Percentiles rank a stretch among this genome's conserved stretches.
phyloP scores from a whole-genome alignment of 2,888 invertebrate genomes.

The Aphrophora alni region DNA sequence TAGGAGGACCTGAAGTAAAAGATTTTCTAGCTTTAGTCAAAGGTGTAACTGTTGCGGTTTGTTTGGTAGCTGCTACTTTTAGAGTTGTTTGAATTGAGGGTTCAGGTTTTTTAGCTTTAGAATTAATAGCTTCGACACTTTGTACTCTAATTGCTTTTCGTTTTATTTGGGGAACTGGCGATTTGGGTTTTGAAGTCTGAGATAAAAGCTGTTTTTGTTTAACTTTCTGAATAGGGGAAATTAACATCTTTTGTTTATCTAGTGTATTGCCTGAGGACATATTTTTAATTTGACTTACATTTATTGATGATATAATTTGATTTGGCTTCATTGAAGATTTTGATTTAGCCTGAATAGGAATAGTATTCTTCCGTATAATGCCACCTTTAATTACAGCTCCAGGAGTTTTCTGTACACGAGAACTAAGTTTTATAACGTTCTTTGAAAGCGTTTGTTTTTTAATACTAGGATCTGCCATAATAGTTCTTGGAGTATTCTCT shows the following conservation, averaged over 20 bases:
- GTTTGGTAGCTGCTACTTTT: background rate
- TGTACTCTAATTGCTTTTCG: background rate
- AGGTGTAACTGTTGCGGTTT: background rate
- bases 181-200: background rate
- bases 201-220: background rate
- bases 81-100: background rate
- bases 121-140: conserved; percentile 3
- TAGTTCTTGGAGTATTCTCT: background rate
- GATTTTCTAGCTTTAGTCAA: background rate
- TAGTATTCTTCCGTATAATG: background rate
- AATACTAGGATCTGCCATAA: background rate
- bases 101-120: background rate
- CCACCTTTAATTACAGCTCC: background rate
- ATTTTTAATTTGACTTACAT: background rate
- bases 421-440: background rate
- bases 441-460: background rate
- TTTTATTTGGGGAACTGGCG: background rate
- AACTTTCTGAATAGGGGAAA: background rate
- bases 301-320: background rate
- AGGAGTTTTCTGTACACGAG: background rate
- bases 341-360: background rate
- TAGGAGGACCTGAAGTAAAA: background rate
- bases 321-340: background rate
- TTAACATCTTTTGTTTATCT: background rate
- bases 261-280: background rate